These are phyloP conservation scores for Drosophila cyrtoloma DNA, from an alignment of 2,888 invertebrate species.

Conservation along the genomic window DNA sequence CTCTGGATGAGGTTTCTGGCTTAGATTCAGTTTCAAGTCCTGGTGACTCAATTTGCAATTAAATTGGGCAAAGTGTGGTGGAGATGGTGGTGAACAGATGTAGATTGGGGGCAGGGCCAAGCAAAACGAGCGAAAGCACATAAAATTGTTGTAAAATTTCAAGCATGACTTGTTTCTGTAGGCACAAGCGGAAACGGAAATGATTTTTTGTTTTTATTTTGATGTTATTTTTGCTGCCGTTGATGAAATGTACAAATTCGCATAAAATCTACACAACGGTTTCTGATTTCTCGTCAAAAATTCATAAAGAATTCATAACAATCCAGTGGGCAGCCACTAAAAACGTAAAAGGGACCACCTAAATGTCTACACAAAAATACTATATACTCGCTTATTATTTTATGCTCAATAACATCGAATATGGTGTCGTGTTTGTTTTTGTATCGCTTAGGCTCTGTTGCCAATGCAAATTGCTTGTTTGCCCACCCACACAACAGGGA, in stretches of 20 bases:
- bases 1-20: slow-evolving; percentile 8
- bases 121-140: slow-evolving; percentile 17
- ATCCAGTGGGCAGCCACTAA: slow-evolving; percentile 35
- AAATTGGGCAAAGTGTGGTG: slow-evolving; percentile 29
- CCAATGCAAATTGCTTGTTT: slow-evolving; percentile 19
- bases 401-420: slow-evolving; percentile 47
- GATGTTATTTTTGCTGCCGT: slow-evolving; percentile 11
- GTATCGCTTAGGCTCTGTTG: slow-evolving; percentile 9
- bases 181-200: slow-evolving; percentile 70
- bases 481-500: neutral
- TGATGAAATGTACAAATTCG: slow-evolving; percentile 27
- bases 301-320: slow-evolving; percentile 59
- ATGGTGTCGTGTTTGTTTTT: slow-evolving; percentile 20
- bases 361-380: slow-evolving; percentile 33
- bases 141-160: slow-evolving; percentile 62
- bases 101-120: neutral
- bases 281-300: slow-evolving; percentile 50
- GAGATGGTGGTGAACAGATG: neutral
- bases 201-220: slow-evolving; percentile 42
- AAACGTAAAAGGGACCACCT: slow-evolving; percentile 42
- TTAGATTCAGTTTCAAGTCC: slow-evolving; percentile 20
- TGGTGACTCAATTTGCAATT: slow-evolving; percentile 58
- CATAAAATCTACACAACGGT: slow-evolving; percentile 48
- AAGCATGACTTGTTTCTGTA: slow-evolving; percentile 62
- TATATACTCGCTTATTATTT: slow-evolving; percentile 31